A percentile compares a stretch with the other conserved stretches of the same genome.
phyloP scores from a whole-genome alignment of 92 coral and sea anemone genomes.

The Zoanthus gigantus region DNA sequence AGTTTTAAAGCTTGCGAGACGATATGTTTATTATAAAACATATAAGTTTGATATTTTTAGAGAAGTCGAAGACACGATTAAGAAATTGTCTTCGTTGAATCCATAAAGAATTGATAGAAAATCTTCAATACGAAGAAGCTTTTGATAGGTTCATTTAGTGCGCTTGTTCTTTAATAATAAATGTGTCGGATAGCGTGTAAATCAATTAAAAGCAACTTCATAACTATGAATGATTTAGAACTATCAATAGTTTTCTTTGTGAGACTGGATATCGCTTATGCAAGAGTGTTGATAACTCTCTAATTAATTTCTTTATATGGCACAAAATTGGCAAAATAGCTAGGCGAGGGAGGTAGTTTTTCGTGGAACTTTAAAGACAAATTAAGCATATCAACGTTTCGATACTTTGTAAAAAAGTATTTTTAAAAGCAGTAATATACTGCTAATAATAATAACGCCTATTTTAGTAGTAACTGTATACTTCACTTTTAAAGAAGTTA shows the following conservation, averaged over 20 bases:
- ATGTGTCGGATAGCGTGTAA: background rate
- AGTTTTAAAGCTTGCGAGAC: background rate
- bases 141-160: background rate
- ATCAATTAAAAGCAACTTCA: background rate
- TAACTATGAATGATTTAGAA: too few species aligned
- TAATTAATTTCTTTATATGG: too few species aligned
- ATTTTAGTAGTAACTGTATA: too few species aligned
- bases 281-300: background rate
- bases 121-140: constrained; percentile 15
- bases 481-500: too few species aligned
- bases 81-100: background rate
- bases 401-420: too few species aligned
- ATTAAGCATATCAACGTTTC: too few species aligned
- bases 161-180: constrained; percentile 16
- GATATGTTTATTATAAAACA: too few species aligned
- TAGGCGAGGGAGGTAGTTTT: too few species aligned
- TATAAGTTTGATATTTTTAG: background rate
- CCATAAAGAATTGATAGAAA: constrained; percentile 28
- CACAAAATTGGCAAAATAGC: background rate
- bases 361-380: too few species aligned
- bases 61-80: background rate
- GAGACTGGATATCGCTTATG: background rate
- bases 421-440: too few species aligned
- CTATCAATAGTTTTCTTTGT: background rate
- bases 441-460: too few species aligned